Percentiles rank a stretch among this genome's conserved stretches.
phyloP scores from a whole-genome alignment of 2,888 invertebrate genomes.

The Cantharis rufa region DNA sequence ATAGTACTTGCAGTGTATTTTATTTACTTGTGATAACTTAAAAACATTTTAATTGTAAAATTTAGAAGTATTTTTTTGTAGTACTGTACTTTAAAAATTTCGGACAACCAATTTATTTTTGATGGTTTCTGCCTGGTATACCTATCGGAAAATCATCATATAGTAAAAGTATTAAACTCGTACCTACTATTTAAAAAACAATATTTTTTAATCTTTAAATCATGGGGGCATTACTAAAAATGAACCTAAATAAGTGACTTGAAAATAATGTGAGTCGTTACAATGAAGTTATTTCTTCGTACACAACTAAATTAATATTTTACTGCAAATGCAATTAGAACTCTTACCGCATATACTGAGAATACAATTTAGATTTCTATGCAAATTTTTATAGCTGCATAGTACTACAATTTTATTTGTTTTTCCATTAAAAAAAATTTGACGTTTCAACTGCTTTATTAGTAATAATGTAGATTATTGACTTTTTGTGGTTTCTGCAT shows the following conservation, averaged over 20 bases:
- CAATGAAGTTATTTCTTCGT: constrained; percentile 30
- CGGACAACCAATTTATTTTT: too few relatives aligned
- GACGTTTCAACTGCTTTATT: constrained; percentile 17
- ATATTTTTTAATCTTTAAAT: constrained; percentile 39
- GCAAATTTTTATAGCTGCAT: constrained; percentile 8
- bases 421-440: constrained; percentile 16
- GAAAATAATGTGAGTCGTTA: constrained; percentile 13
- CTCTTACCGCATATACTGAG: constrained; percentile 28
- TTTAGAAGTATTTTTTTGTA: too few relatives aligned
- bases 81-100: too few relatives aligned
- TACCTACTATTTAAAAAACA: constrained; percentile 32
- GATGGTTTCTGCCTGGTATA: background rate
- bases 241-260: constrained; percentile 16
- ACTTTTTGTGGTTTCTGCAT: constrained; percentile 29
- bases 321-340: constrained; percentile 34
- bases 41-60: too few relatives aligned
- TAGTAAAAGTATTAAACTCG: constrained; percentile 20
- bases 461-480: constrained; percentile 27
- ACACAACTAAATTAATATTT: constrained; percentile 31
- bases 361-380: constrained; percentile 25
- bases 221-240: constrained; percentile 30
- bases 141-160: background rate
- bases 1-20: too few relatives aligned
- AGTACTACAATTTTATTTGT: constrained; percentile 19
- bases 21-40: too few relatives aligned